These are phyloP conservation scores for Crioceris asparagi DNA, from an alignment of 2,888 invertebrate species.

Conservation along the genomic window DNA sequence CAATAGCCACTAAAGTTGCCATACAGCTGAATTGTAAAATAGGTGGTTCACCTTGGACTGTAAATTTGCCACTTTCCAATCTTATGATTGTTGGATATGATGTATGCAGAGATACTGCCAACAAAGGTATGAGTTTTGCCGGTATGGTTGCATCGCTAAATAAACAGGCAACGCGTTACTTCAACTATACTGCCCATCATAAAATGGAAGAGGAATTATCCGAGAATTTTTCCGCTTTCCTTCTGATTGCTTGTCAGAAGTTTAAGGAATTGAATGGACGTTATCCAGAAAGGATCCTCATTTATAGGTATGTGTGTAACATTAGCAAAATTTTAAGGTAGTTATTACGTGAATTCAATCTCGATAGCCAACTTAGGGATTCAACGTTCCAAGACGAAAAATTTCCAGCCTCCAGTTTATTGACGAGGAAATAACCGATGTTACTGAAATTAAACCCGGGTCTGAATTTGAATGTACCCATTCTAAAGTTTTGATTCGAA, in stretches of 20 bases:
- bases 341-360: too few species aligned
- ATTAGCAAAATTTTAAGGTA: too few species aligned
- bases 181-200: constrained; percentile 62
- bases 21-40: constrained; percentile 91
- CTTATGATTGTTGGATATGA: constrained; percentile 85
- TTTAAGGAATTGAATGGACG: constrained; percentile 38
- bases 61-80: constrained; percentile 24
- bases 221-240: constrained; percentile 55
- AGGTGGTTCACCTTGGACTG: constrained; percentile 64
- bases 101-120: constrained; percentile 72
- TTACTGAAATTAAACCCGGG: too few species aligned
- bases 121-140: constrained; percentile 53
- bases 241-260: constrained; percentile 43
- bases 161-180: constrained; percentile 53
- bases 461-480: too few species aligned
- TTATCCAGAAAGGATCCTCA: constrained; percentile 43
- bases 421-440: too few species aligned
- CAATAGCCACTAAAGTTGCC: constrained; percentile 81
- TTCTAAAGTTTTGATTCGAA: too few species aligned
- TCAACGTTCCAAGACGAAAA: too few species aligned
- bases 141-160: constrained; percentile 69
- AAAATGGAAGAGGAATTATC: constrained; percentile 65
- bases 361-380: too few species aligned
- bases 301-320: too few species aligned
- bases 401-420: too few species aligned